Conservation (phyloP, 2,113 vertebrate species). For the Suricata suricatta region DNA sequence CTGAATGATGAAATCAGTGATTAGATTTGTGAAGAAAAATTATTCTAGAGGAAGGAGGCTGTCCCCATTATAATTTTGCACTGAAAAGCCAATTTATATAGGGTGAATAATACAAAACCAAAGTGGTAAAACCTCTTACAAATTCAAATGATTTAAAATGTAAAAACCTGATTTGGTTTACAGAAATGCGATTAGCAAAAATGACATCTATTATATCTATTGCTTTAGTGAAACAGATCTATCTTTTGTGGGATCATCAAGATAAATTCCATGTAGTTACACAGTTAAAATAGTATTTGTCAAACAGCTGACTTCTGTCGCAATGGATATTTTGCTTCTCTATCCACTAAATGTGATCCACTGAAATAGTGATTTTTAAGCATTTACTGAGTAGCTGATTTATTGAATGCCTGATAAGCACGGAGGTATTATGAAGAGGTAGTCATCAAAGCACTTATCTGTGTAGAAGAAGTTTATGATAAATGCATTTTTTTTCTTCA, state of each 20-base stretch:
- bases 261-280: not conserved
- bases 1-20: not conserved
- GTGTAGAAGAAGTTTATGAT: not conserved
- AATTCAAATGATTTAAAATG: constrained; percentile 8
- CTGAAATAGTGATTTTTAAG: not conserved
- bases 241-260: not conserved
- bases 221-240: not conserved
- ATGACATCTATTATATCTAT: not conserved
- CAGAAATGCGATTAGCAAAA: not conserved
- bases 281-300: not conserved
- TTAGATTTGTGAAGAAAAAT: not conserved
- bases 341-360: not conserved
- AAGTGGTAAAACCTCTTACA: not conserved
- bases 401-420: not conserved
- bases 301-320: not conserved
- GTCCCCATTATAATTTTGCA: not conserved
- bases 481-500: not conserved
- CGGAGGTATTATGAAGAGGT: not conserved
- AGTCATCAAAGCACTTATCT: not conserved
- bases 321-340: not conserved
- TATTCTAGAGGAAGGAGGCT: not conserved
- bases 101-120: not conserved
- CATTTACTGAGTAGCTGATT: not conserved
- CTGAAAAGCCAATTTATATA: not conserved
- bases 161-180: not conserved